Percentiles rank a stretch among this genome's conserved stretches.
These are phyloP conservation scores for Trogon surrucura DNA, from an alignment of 2,113 vertebrate genomes.

Conservation along the genomic window DNA sequence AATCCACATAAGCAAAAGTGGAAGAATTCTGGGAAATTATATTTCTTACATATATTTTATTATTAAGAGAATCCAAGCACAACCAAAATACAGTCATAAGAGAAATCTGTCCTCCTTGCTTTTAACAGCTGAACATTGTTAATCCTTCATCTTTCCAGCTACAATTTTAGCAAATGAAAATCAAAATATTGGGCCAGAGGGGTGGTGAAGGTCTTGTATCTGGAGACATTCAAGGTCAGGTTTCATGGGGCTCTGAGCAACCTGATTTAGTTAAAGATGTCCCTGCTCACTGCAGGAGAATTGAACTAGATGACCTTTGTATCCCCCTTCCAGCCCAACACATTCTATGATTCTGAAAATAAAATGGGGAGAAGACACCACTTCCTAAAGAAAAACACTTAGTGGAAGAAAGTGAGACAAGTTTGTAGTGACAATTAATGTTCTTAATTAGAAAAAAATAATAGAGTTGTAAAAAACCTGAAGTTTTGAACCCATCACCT, in stretches of 20 bases:
- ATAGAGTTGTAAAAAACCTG: not conserved
- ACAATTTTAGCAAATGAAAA: not conserved
- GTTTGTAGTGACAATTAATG: not conserved
- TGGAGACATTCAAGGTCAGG: too few species aligned
- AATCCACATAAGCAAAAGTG: accelerated
- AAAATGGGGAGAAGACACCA: not conserved
- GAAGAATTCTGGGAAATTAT: not conserved
- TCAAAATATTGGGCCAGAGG: not conserved
- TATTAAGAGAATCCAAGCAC: not conserved
- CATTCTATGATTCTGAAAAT: not conserved
- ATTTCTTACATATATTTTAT: not conserved
- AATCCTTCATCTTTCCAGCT: not conserved
- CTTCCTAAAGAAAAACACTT: not conserved
- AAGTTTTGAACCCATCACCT: not conserved
- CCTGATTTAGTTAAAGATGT: too few species aligned
- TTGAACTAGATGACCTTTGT: too few species aligned
- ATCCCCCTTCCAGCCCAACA: too few species aligned
- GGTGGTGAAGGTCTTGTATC: too few species aligned
- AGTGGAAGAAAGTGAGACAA: not conserved
- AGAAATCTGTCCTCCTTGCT: not conserved
- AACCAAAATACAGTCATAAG: not conserved
- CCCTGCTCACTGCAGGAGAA: not conserved
- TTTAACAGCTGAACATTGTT: not conserved
- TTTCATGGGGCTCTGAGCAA: too few species aligned
- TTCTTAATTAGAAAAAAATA: not conserved